These are phyloP conservation scores for Oithona nana DNA, from an alignment of 2,888 invertebrate genomes.

Conservation along the genomic window DNA sequence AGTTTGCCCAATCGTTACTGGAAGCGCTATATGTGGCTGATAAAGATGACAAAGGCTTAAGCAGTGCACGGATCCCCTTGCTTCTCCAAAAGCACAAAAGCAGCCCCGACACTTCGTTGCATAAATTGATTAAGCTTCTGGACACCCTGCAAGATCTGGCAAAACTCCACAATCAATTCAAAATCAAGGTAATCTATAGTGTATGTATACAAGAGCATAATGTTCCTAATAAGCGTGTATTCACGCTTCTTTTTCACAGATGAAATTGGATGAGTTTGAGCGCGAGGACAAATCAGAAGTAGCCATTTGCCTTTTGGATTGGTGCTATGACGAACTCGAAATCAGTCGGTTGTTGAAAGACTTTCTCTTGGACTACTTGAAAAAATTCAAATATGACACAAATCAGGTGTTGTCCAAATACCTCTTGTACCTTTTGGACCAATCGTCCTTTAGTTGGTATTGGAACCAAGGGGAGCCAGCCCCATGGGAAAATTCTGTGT, in stretches of 20 bases:
- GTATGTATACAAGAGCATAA: background rate
- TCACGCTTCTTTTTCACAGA: background rate
- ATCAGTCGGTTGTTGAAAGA: background rate
- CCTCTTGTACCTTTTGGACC: background rate
- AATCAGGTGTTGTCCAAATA: background rate
- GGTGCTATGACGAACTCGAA: background rate
- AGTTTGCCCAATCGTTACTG: background rate
- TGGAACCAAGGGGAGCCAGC: background rate
- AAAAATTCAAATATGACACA: background rate
- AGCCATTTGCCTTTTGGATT: background rate
- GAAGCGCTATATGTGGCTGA: background rate
- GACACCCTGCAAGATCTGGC: too few species aligned
- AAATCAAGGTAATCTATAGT: background rate
- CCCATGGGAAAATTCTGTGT: background rate
- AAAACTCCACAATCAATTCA: too few species aligned
- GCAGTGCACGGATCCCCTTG: background rate
- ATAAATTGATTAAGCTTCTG: too few species aligned
- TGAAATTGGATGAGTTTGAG: background rate
- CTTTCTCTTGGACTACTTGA: background rate
- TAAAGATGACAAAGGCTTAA: background rate
- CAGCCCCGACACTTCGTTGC: too few species aligned
- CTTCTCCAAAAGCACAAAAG: background rate
- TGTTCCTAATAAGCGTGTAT: background rate
- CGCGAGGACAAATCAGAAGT: background rate
- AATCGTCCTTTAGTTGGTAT: background rate